Evolutionary conservation across 1,140 invertebrate species (phyloP), one percentile per base, ranked within the genome.

Genomic region (Eumaeus atala): DNA sequence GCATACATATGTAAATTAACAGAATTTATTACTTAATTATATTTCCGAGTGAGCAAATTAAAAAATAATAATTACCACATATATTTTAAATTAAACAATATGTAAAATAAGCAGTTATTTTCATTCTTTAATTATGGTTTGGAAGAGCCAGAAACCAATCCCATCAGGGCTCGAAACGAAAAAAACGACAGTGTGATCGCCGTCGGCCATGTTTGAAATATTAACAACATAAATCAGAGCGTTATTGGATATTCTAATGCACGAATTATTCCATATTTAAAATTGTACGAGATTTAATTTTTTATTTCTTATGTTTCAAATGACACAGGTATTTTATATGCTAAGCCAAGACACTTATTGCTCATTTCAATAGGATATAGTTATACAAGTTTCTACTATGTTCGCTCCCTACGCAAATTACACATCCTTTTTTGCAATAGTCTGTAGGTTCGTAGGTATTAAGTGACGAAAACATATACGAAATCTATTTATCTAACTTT

Each of bases 61-160:
- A 16, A 16, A 44, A 44, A 44, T 18, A 44, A 14, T 14, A n/a
- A 40, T 40, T 44, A 44, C 14, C 14, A 44, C 16, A 18, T 16
- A 16, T 44, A 16, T 44, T 44, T 44, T 44, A 44, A 44, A 44
- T 44, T 16, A 44, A 17, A 14, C 40, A 16, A 44, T 44, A 44
- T 44, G 40, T 44, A 16, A 44, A 44, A 44, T 44, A 44, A 44
- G 40, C 40, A 14, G 40, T 44, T 44, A 44, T 44, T 44, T 44
- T 44, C 40, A 14, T 44, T 44, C 40, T 44, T 44, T 44, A 44
- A 44, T 44, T 44, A 44, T 16, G 40, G 40, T 44, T 16, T 9
- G 9, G 12, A 40, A 14, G 40, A 16, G 40, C 21, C 40, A 44
- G 40, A 14, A 14, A 16, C 40, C 40, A 44, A 44, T 44, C 40